Conservation (phyloP, 2,888 invertebrate species). For the Epiblema foenella region DNA sequence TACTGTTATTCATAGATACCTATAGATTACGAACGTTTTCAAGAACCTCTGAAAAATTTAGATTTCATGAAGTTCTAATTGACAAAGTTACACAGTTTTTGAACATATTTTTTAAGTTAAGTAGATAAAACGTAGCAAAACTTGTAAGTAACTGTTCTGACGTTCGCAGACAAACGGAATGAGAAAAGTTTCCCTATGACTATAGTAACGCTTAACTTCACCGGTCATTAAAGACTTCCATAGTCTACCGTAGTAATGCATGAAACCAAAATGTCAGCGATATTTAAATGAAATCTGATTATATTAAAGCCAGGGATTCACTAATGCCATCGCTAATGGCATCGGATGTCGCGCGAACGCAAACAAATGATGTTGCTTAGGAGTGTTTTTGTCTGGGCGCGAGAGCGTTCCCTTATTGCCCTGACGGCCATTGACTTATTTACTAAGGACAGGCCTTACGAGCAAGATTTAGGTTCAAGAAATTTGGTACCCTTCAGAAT, state of each 20-base stretch:
- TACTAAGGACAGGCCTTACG: too few species aligned
- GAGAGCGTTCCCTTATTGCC: too few species aligned
- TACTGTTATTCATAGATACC: too few species aligned
- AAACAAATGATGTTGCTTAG: too few species aligned
- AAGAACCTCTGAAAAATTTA: not conserved
- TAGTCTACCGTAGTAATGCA: not conserved
- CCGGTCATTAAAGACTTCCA: conserved; percentile 14
- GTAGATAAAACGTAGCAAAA: not conserved
- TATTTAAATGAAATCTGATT: not conserved
- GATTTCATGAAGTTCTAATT: not conserved
- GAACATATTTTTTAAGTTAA: not conserved
- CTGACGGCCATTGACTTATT: too few species aligned
- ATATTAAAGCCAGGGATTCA: not conserved
- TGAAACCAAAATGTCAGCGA: not conserved
- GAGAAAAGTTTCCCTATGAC: conserved; percentile 39
- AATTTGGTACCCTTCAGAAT: too few species aligned
- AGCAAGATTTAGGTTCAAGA: too few species aligned
- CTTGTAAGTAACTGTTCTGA: conserved; percentile 1
- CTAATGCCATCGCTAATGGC: not conserved
- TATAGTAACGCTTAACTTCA: conserved; percentile 27
- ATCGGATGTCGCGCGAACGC: too few species aligned
- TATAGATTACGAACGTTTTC: too few species aligned
- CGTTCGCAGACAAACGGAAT: conserved; percentile 16
- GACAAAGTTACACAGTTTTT: conserved; percentile 17
- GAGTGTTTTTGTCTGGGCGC: too few species aligned